Base-by-base conservation (phyloP, 2,797 vertebrate genomes). In the Sebastes diaconus region DNA sequence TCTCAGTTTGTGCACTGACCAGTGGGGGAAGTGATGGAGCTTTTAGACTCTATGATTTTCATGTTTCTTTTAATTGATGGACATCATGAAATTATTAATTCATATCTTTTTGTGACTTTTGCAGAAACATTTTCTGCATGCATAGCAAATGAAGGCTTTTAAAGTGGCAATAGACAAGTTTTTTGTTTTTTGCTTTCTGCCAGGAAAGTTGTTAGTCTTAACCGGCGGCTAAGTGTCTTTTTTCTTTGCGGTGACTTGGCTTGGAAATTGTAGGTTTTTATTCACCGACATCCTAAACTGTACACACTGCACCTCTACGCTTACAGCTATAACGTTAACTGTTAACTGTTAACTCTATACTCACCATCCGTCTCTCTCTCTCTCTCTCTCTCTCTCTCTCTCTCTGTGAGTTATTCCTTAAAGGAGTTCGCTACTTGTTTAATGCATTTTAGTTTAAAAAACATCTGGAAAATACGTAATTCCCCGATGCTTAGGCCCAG, bases 291-390 rank as follows among this genome's bases (percentile, higher is more conserved):
- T 18, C 42, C 42, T 0, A 50, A 50, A 50, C 39, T 42, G 39
- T 42, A 42, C 13, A 42, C 0, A 42, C 39, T 42, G 6, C 42
- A 46, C 42, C 0, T 0, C 42, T 50, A 20, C 42, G 3, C 20
- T 50, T 16, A 50, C 16, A 50, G 42, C 42, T 50, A 50, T 50
- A 20, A 50, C 7, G 7, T 20, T 50, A 0, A 50, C 46, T 50
- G 7, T 20, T 50, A 0, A 50, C 46, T 50, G 46, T 50, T 50
- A 50, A 50, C 46, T 50, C 0, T 0, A 50, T 50, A 50, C 46
- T 50, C 46, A 50, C 46, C 46, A 2, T n/a, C 0, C 8, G 18
- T 50, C 46, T 0, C 46, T 50, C 46, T 46, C 39, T 29, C 0
- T 29, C 6, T 46, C 12, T 13, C 36, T 39, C 36, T 29, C 0